phyloP scores from a whole-genome alignment of 2,113 vertebrate genomes.

The Scalopus aquaticus region DNA sequence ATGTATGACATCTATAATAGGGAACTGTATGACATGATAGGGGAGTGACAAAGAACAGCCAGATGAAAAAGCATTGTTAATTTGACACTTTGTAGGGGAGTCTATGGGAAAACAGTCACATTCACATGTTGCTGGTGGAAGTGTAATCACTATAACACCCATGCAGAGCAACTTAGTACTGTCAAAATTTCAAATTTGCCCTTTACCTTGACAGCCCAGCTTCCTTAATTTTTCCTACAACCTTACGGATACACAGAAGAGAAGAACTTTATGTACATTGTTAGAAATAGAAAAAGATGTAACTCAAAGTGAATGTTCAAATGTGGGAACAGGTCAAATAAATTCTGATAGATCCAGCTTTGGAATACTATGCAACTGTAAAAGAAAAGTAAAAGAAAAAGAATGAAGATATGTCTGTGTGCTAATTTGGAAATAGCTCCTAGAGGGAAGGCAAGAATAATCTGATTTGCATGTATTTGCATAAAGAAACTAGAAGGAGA shows the following conservation, averaged over 20 bases:
- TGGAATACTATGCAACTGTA: slow-evolving; percentile 46
- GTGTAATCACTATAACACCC: neutral
- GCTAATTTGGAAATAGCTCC: slow-evolving; percentile 32
- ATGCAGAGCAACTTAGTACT: neutral
- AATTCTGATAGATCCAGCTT: neutral
- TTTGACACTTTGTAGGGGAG: neutral
- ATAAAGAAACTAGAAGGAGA: slow-evolving; percentile 61
- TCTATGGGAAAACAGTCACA: neutral
- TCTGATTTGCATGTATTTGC: slow-evolving; percentile 59
- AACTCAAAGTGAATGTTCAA: slow-evolving; percentile 4
- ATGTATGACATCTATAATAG: neutral
- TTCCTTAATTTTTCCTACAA: neutral
- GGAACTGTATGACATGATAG: neutral
- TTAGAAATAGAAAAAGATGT: neutral
- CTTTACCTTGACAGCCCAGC: neutral
- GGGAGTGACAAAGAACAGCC: neutral
- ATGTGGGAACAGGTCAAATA: neutral
- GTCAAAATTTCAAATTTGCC: neutral
- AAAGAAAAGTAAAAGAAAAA: neutral
- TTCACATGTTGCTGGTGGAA: neutral
- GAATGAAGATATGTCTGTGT: neutral
- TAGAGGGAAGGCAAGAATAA: slow-evolving; percentile 48
- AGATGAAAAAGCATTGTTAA: neutral
- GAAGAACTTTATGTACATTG: neutral
- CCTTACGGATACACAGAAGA: neutral